Evolutionary conservation across 2,888 invertebrate species (phyloP), one percentile per base, ranked within the genome.

Genomic region (Parthenolecanium corni): DNA sequence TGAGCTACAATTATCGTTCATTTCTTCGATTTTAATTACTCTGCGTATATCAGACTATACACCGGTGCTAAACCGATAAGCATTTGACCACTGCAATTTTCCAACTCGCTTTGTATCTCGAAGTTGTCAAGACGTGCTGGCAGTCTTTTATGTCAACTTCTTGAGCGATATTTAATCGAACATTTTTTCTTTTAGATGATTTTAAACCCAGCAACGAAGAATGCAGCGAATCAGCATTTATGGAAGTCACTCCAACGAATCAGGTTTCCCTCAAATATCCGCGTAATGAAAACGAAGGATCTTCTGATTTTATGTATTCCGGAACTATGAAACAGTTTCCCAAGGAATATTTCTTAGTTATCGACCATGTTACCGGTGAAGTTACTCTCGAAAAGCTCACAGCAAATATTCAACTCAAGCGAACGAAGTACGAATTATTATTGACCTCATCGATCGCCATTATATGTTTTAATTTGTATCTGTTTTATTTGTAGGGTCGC

Each of bases 151-250:
- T n/a, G n/a, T n/a, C n/a, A n/a, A n/a, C n/a, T n/a, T n/a, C n/a
- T n/a, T n/a, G n/a, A n/a, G n/a, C n/a, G n/a, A 16, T 16, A 54
- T n/a, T 20, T 2, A 23, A 14, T 20, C 23, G 24, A n/a, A n/a
- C n/a, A n/a, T 5, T 1, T 12, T 54, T 42, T 14, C 23, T 66
- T 80, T 82, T 76, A 95, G 94, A 95, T 86, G 96, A 96, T 76
- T 96, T 96, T 74, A 95, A 95, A 74, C 96, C 96, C 68, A 95
- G 95, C n/a, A 95, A 94, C 70, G 91, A 95, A 62, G 95, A 95
- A 75, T 84, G 86, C 51, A 87, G 85, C 71, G 90, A 93, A 76
- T 86, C 88, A 78, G 92, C 94, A 40, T 84, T 83, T 24, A 84
- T 96, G 64, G 91, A 93, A 74, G 87, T 95, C 67, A 90, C 89